Evolutionary conservation across 2,113 vertebrate genomes (phyloP), one percentile per base, ranked within the genome.

Genomic region (Nesoenas mayeri): DNA sequence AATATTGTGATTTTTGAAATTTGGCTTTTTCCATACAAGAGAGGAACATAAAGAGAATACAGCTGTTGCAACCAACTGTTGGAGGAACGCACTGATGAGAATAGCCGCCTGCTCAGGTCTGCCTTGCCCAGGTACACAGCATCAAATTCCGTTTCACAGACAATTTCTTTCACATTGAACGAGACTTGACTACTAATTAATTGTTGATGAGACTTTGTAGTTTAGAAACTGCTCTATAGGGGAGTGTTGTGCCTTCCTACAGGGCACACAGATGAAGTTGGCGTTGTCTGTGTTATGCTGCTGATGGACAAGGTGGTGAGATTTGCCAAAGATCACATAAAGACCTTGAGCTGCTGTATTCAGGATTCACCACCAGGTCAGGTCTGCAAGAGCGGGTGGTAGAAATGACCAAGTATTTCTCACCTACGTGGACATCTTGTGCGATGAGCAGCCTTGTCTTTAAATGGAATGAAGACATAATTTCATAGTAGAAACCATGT

Each of bases 281-380:
- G n/a, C 2, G 0, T n/a, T 18, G 4, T 36, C 66, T 1, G 6
- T 19, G 19, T 25, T 70, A 15, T 2, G 1, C 32, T 42, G 51
- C 56, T 44, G 73, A 16, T 3, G 56, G 60, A 22, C 14, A 4
- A 15, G 70, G 0, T 1, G n/a, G 10, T 25, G 36, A 57, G 28
- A 15, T 67, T n/a, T 42, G 48, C 53, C 25, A 12, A 60, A 56
- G 64, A 40, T 22, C 12, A 14, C 22, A 9, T 25, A 5, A 56
- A 85, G 74, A 51, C 18, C 48, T 85, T 36, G 32, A 79, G 67
- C 67, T 54, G 57, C 9, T 44, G 0, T 29, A 2, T 14, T 79
- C 7, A 22, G 28, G 75, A 36, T 72, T 24, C 16, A 1, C 24
- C 4, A 3, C 15, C 6, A 4, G 9, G 3, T 48, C n/a, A 36